Evolutionary conservation across 2,888 invertebrate species (phyloP), one percentile per base, ranked within the genome.

Genomic region (Pharmacophagus antenor): DNA sequence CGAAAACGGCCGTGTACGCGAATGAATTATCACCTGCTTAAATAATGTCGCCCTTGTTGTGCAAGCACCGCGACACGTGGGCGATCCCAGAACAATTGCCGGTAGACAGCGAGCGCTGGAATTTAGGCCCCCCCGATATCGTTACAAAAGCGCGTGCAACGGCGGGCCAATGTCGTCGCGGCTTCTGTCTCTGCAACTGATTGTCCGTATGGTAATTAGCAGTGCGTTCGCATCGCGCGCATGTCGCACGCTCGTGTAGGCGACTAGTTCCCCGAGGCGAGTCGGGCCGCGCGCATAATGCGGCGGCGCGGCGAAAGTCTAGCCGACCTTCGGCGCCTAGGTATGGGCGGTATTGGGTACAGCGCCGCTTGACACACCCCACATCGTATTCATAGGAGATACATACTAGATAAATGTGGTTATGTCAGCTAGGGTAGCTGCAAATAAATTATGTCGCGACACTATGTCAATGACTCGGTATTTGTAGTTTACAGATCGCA

Each of bases 101-200:
- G 80, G 77, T 80, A 73, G 77, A 74, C 74, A 81, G 76, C 79
- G 72, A 71, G 68, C 73, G 68, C 69, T 74, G 88, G 88, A 85
- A 88, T 88, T 88, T 82, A 76, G 80, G 82, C 82, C 83, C 81
- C 82, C 82, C 82, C 82, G 83, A 81, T 86, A 80, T 84, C 79
- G 79, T 87, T 87, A 88, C 87, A 82, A 87, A 85, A 88, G 77
- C 77, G 77, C 75, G 72, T 78, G 78, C 84, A 83, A 83, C 80
- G 77, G 78, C 80, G 77, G 82, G 83, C 88, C 88, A 89, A 89
- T 88, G 89, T 89, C 89, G 88, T 82, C 82, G 80, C 78, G 79
- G 82, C 82, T 83, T 77, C 70, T 64, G 68, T 68, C 64, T 65
- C 65, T 65, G 66, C 65, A 69, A 58, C 65, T 67, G 70, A 71